Evolutionary conservation across 2,888 invertebrate species (phyloP).

Genomic region (Cyclophora albipunctata): DNA sequence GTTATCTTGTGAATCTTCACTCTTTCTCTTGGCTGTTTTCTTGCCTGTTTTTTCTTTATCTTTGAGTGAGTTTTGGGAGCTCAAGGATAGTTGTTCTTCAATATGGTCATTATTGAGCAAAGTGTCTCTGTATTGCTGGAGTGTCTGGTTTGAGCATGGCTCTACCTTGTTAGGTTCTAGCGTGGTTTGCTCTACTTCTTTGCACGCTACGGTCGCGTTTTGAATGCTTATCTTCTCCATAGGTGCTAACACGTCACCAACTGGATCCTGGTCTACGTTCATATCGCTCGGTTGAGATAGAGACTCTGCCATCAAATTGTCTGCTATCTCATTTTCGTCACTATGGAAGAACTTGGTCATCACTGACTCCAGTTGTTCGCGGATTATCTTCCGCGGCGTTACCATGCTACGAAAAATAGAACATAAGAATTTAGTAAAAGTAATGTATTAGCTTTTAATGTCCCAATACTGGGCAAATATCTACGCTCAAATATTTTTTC

Average conservation of each 20-base stretch:
- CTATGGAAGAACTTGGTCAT: slow-evolving; percentile 32
- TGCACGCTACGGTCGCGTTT: slow-evolving; percentile 30
- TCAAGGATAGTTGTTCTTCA: slow-evolving; percentile 30
- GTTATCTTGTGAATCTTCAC: slow-evolving; percentile 5
- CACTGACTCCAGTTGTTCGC: slow-evolving; percentile 25
- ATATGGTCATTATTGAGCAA: slow-evolving; percentile 23
- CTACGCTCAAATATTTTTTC: too few relatives aligned
- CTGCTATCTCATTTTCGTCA: slow-evolving; percentile 28
- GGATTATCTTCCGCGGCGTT: slow-evolving; percentile 27
- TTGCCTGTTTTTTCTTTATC: slow-evolving; percentile 30
- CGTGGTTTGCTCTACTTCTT: slow-evolving; percentile 24
- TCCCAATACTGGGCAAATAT: too few relatives aligned
- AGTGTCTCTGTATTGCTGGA: slow-evolving; percentile 43
- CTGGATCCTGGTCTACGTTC: slow-evolving; percentile 28
- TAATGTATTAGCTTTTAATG: too few relatives aligned
- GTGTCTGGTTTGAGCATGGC: slow-evolving; percentile 11
- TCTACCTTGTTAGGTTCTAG: slow-evolving; percentile 21
- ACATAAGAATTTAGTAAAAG: too few relatives aligned
- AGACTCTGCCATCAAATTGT: slow-evolving; percentile 40
- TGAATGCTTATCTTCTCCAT: slow-evolving; percentile 36
- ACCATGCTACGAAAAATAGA: slow-evolving; percentile 19
- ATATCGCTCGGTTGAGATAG: slow-evolving; percentile 26
- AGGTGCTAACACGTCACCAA: slow-evolving; percentile 39
- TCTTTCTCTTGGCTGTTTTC: slow-evolving; percentile 29
- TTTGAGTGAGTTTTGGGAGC: slow-evolving; percentile 35